phyloP scores from a whole-genome alignment of 2,797 vertebrate genomes.

The Spinus pinus region DNA sequence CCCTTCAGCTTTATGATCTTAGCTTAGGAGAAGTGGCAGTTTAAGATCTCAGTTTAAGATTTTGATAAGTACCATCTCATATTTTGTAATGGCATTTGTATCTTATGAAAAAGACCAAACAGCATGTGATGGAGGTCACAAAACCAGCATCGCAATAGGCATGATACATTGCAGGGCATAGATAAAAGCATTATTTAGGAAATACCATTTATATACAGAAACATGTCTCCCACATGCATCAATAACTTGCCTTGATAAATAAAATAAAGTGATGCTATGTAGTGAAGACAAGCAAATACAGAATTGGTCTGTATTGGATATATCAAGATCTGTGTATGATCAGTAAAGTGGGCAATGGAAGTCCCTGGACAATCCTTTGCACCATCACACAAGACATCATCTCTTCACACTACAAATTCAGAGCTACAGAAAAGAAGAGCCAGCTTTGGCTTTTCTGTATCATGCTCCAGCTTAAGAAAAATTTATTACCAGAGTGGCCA shows the following conservation, averaged over 20 bases:
- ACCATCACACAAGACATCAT: not conserved
- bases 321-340: not conserved
- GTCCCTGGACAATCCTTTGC: not conserved
- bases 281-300: not conserved
- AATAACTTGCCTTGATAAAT: not conserved
- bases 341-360: fast-evolving
- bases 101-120: not conserved
- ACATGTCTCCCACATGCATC: not conserved
- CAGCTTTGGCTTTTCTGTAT: not conserved
- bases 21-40: not conserved
- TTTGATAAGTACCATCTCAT: not conserved
- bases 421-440: not conserved
- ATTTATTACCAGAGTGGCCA: not conserved
- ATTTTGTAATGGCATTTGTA: not conserved
- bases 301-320: not conserved
- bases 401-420: not conserved
- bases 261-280: not conserved
- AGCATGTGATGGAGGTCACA: not conserved
- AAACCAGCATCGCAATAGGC: not conserved
- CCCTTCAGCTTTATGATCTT: not conserved
- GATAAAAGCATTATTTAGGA: not conserved
- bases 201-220: not conserved
- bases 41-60: not conserved
- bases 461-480: not conserved
- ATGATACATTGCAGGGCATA: not conserved